Percentiles rank a stretch among this genome's conserved stretches.
Evolutionary conservation across 37 sponge, comb jelly and placozoan species (phyloP).

Genomic region (Halichondria panicea): DNA sequence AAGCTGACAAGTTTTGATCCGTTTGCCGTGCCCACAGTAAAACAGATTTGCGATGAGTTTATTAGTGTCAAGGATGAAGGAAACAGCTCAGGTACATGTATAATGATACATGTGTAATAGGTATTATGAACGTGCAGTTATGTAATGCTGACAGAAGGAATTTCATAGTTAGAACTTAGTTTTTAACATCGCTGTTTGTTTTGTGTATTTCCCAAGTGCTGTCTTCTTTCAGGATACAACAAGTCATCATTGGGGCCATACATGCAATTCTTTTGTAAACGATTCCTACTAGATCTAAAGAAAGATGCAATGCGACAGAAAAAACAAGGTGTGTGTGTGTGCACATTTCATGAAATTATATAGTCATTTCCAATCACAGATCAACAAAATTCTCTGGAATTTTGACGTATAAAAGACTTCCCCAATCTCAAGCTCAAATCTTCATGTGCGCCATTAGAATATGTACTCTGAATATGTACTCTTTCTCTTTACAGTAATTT

Average conservation of each 20-base stretch:
- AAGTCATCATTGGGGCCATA: slow-evolving; percentile 52
- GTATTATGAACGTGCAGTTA: neutral
- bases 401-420: neutral
- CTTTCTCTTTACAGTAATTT: too few relatives aligned
- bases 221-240: slow-evolving; percentile 30
- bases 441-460: too few relatives aligned
- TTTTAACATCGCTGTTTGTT: neutral
- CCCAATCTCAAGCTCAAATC: too few relatives aligned
- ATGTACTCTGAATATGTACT: too few relatives aligned
- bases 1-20: slow-evolving; percentile 84
- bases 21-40: slow-evolving; percentile 82
- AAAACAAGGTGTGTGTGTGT: neutral
- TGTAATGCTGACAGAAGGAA: too few relatives aligned
- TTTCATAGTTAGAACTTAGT: too few relatives aligned
- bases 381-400: neutral
- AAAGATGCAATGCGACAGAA: neutral
- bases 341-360: neutral
- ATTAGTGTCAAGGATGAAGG: neutral
- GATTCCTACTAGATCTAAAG: slow-evolving; percentile 28
- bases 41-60: slow-evolving; percentile 54
- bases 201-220: neutral
- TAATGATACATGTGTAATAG: neutral
- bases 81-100: neutral
- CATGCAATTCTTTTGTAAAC: slow-evolving; percentile 31
- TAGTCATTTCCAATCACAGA: neutral